Base-by-base conservation (phyloP, 2,113 vertebrate species). In the Indicator indicator region DNA sequence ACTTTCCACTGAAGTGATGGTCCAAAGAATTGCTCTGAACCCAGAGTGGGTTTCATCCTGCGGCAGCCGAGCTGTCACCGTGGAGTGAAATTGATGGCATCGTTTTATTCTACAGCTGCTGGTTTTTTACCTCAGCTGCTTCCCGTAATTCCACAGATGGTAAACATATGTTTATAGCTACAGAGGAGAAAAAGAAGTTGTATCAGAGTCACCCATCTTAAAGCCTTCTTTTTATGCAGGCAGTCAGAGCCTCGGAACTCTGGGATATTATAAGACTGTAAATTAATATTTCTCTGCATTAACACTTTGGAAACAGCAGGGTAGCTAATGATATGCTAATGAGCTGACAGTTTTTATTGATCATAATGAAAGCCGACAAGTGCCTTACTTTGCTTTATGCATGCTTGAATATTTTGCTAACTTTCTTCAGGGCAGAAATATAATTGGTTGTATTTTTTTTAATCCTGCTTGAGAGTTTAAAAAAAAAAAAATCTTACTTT, bases 91-190 rank as follows among this genome's bases (percentile, higher is more conserved):
- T 97, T 97, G 97, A 98, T 98, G 72, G 73, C 60, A 97, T 92
- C 95, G 96, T 97, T 97, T 95, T 94, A 92, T 95, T 87, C 88
- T 87, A 88, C 98, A 98, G 97, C 97, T 98, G 98, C 89, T 97
- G 83, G 54, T 12, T 55, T 89, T 97, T 96, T 86, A 97, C 78
- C 93, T 97, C 97, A 98, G 91, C 98, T 98, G 97, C 84, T 97
- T 97, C 96, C 83, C 82, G 90, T 97, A 94, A 96, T 98, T 94
- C 95, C 72, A 79, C 98, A 98, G 98, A 98, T 98, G 98, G 97
- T 91, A 97, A 97, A 96, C 98, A 98, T 98, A 98, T 98, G 98
- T 97, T 98, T 97, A 97, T 97, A 85, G 95, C 90, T 95, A 59
- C 74, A 68, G 21, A 92, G 93, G 77, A 89, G 90, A 64, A 89